phyloP scores from a whole-genome alignment of 1,140 invertebrate species.

The Solen grandis region DNA sequence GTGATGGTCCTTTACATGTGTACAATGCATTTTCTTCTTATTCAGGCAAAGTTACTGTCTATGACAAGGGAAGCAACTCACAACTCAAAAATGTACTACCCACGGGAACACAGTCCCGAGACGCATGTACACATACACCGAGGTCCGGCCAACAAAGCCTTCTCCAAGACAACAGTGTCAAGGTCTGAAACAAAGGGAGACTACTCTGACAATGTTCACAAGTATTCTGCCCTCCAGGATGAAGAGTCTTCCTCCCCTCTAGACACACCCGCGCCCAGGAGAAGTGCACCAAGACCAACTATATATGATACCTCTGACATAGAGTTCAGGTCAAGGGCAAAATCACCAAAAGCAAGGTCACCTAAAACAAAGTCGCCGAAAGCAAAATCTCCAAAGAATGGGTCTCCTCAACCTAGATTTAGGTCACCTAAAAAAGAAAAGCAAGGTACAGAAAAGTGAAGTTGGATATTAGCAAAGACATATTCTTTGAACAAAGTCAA shows the following conservation, averaged over 20 bases:
- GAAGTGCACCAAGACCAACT: slow-evolving; percentile 45
- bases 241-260: slow-evolving; percentile 40
- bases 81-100: slow-evolving; percentile 1
- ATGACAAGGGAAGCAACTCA: slow-evolving; percentile 34
- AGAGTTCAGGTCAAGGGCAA: background rate
- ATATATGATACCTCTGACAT: slow-evolving; percentile 45
- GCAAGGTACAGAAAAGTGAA: slow-evolving; percentile 34
- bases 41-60: slow-evolving; percentile 41
- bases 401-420: slow-evolving; percentile 30
- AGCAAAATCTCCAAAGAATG: slow-evolving; percentile 8
- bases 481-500: too few species aligned
- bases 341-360: slow-evolving; percentile 34
- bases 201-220: slow-evolving; percentile 18
- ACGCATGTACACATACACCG: slow-evolving; percentile 1
- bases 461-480: too few species aligned
- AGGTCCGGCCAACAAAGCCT: slow-evolving; percentile 27
- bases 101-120: slow-evolving; percentile 48
- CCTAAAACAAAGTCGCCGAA: slow-evolving; percentile 25
- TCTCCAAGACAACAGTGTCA: slow-evolving; percentile 53
- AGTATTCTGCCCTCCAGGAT: slow-evolving; percentile 11
- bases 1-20: too few species aligned
- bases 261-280: slow-evolving; percentile 51
- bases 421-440: slow-evolving; percentile 45
- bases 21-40: too few species aligned
- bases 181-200: slow-evolving; percentile 32